Conservation (phyloP, 1,140 invertebrate species). For the Archegozetes longisetosus region DNA sequence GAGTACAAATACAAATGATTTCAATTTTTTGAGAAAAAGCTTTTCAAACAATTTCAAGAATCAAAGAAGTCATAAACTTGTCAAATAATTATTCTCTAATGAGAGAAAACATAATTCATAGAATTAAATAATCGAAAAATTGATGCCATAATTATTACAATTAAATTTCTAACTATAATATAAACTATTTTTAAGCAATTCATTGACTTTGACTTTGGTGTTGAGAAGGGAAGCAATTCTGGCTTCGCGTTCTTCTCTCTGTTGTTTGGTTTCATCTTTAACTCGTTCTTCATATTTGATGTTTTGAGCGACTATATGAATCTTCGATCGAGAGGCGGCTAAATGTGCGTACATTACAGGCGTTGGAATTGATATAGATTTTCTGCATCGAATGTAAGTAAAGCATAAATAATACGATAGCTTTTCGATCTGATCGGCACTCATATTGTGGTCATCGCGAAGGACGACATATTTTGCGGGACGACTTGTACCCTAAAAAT, state of each 20-base stretch:
- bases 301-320: constrained; percentile 1
- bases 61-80: too few relatives aligned
- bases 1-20: too few relatives aligned
- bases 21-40: too few relatives aligned
- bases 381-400: constrained; percentile 16
- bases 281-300: background rate
- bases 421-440: constrained; percentile 19
- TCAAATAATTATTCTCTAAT: too few relatives aligned
- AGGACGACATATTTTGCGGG: constrained; percentile 22
- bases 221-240: background rate
- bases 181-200: background rate
- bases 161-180: constrained; percentile 3
- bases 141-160: too few relatives aligned
- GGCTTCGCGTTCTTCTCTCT: background rate
- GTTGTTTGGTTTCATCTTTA: background rate
- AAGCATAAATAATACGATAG: constrained; percentile 23
- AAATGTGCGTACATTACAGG: constrained; percentile 35
- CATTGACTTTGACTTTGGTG: background rate
- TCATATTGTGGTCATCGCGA: constrained; percentile 25
- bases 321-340: constrained; percentile 23
- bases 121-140: too few relatives aligned
- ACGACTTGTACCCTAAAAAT: constrained; percentile 29
- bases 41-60: too few relatives aligned
- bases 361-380: constrained; percentile 49
- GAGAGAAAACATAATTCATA: too few relatives aligned